phyloP scores from a whole-genome alignment of 2,888 invertebrate species.

The Aphelenchoides bicaudatus region DNA sequence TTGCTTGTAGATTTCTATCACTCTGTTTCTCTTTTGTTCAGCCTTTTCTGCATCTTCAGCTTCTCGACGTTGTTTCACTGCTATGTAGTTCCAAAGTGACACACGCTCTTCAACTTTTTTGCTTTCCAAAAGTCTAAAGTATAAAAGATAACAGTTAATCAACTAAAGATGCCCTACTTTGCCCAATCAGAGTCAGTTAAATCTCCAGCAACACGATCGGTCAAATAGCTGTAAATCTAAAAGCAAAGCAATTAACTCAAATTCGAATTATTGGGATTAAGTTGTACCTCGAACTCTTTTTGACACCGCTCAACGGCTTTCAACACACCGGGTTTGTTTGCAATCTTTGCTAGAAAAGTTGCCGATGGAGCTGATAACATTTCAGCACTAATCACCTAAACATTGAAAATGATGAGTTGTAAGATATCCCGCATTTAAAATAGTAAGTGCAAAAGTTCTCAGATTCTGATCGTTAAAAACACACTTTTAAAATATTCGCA shows the following conservation, averaged over 20 bases:
- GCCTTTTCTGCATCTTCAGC: too few relatives aligned
- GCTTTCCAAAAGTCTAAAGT: constrained; percentile 24
- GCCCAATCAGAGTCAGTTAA: constrained; percentile 39
- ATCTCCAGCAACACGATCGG: constrained; percentile 29
- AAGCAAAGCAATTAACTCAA: constrained; percentile 13
- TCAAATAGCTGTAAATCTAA: constrained; percentile 44
- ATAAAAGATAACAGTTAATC: constrained; percentile 20
- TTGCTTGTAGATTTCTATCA: neutral
- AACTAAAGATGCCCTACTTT: constrained; percentile 19
- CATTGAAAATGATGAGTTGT: too few relatives aligned
- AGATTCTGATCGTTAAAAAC: too few relatives aligned
- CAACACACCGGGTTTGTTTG: neutral
- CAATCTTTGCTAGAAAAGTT: neutral
- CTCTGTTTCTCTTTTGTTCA: neutral
- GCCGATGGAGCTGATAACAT: constrained; percentile 4
- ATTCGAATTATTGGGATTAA: neutral
- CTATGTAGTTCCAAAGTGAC: constrained; percentile 36
- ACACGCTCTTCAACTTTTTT: constrained; percentile 28
- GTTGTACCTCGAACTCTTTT: constrained; percentile 30
- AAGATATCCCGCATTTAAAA: too few relatives aligned
- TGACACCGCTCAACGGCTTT: constrained; percentile 19
- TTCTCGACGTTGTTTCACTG: constrained; percentile 31
- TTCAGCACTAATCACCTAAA: too few relatives aligned
- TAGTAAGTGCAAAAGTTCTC: too few relatives aligned
- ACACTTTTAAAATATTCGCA: too few relatives aligned